phyloP scores from a whole-genome alignment of 2,888 invertebrate genomes.

The Aphodius granarius region DNA sequence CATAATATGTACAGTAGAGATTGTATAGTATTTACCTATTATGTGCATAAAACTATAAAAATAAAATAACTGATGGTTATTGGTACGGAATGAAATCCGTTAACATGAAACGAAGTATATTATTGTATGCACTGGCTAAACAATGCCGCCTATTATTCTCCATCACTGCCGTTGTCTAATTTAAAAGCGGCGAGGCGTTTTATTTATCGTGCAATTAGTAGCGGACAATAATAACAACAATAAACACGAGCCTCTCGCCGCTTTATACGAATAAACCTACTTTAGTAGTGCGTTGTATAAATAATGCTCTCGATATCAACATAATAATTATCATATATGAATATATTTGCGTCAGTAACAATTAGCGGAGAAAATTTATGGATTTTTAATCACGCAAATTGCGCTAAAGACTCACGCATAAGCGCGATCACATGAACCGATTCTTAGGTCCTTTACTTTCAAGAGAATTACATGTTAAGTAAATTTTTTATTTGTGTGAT shows the following conservation, averaged over 20 bases:
- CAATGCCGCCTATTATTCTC: not conserved
- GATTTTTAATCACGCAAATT: constrained; percentile 21
- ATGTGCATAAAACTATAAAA: no score
- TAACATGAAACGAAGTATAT: not conserved
- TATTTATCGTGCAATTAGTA: not conserved
- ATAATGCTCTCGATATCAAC: not conserved
- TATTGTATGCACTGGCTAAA: not conserved
- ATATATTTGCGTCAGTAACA: constrained; percentile 24
- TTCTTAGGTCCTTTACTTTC: not conserved
- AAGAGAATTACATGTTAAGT: no score
- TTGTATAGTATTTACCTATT: no score
- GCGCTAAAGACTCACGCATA: not conserved
- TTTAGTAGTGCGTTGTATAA: not conserved
- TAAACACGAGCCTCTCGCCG: not conserved
- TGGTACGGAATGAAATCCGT: not conserved
- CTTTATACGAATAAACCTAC: not conserved
- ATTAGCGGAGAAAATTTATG: constrained; percentile 25
- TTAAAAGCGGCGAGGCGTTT: not conserved
- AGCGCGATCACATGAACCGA: constrained; percentile 7
- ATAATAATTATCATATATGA: constrained; percentile 20
- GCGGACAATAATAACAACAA: not conserved
- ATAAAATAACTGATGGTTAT: not conserved
- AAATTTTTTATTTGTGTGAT: no score
- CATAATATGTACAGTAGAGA: no score
- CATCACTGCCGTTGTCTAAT: not conserved